phyloP scores from a whole-genome alignment of 2,113 vertebrate species.

The Gymnarchus niloticus region DNA sequence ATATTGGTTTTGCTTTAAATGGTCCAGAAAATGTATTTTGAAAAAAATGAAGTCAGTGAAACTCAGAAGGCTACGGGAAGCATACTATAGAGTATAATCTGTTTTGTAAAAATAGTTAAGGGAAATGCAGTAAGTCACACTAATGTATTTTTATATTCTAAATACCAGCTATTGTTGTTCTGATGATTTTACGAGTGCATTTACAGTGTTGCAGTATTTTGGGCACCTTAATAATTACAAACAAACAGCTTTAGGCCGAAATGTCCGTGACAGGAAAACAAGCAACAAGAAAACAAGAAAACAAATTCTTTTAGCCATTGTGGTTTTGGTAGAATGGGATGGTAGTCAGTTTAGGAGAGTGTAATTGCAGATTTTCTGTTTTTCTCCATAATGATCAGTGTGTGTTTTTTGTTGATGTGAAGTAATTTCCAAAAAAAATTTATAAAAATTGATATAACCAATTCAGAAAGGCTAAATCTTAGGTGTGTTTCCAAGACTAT shows the following conservation, averaged over 20 bases:
- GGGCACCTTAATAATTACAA: neutral
- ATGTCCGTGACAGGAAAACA: neutral
- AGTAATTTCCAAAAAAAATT: too few species aligned
- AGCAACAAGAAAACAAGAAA: too few species aligned
- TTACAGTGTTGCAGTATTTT: neutral
- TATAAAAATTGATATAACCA: too few species aligned
- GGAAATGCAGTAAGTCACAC: neutral
- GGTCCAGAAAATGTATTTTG: neutral
- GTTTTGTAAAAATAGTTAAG: neutral
- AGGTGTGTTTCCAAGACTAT: too few species aligned
- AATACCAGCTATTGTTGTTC: neutral
- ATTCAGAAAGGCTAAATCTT: too few species aligned
- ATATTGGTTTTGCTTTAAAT: neutral
- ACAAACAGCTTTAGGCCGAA: neutral
- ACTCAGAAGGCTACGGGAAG: neutral
- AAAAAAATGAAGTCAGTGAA: neutral
- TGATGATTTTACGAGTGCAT: neutral
- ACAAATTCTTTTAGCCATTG: too few species aligned
- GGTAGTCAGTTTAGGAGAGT: neutral
- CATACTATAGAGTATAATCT: neutral
- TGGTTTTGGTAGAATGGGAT: too few species aligned
- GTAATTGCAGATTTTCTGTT: neutral
- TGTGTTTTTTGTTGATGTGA: too few species aligned
- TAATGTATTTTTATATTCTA: neutral
- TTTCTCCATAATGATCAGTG: too few species aligned